Evolutionary conservation across 2,888 invertebrate genomes (phyloP).

Genomic region (Philereme vetulata): DNA sequence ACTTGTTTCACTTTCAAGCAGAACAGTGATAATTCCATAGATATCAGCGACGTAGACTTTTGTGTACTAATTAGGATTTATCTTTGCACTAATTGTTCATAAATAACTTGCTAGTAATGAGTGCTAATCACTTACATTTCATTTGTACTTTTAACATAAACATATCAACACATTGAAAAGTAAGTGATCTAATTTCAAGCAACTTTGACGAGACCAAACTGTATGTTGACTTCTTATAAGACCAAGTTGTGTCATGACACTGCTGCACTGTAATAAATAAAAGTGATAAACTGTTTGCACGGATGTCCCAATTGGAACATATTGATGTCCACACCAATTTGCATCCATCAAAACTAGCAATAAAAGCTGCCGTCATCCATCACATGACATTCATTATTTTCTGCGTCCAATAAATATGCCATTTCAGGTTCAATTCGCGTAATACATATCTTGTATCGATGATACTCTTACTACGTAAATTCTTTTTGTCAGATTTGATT

Average conservation of each 20-base stretch:
- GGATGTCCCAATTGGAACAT: constrained; percentile 20
- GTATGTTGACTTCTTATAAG: not conserved
- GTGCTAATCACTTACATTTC: constrained; percentile 2
- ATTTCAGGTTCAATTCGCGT: constrained; percentile 23
- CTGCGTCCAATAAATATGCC: constrained; percentile 21
- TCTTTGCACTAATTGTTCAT: constrained; percentile 10
- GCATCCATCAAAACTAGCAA: constrained; percentile 34
- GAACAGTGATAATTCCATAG: constrained; percentile 21
- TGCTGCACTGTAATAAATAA: not conserved
- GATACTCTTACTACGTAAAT: too few relatives aligned
- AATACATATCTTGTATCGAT: too few relatives aligned
- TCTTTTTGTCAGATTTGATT: too few relatives aligned
- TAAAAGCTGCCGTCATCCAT: constrained; percentile 37
- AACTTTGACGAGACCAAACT: not conserved
- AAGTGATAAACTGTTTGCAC: not conserved
- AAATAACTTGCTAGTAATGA: constrained; percentile 8
- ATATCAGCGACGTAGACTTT: constrained; percentile 6
- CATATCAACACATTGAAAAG: not conserved
- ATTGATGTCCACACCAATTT: constrained; percentile 30
- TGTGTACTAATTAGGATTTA: constrained; percentile 13
- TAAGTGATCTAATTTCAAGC: not conserved
- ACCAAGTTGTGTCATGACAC: not conserved
- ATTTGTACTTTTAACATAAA: too few relatives aligned
- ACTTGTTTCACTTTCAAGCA: constrained; percentile 39
- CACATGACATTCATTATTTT: constrained; percentile 36